Evolutionary conservation across 1,140 invertebrate genomes (phyloP).

Genomic region (Geopemphigus sp.): DNA sequence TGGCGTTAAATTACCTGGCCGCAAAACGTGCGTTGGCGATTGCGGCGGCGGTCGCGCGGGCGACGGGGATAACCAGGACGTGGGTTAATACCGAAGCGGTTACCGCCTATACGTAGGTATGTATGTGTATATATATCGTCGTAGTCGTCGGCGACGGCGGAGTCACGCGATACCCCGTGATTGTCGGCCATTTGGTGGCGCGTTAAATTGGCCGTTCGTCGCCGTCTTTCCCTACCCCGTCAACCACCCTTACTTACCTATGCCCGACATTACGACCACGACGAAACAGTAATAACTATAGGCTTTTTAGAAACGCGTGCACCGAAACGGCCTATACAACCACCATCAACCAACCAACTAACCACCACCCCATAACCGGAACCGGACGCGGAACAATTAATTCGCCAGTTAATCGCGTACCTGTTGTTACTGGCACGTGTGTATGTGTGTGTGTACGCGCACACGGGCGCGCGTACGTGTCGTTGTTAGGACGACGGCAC

Average conservation of each 20-base stretch:
- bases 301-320: conserved; percentile 15
- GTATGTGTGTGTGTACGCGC: not conserved
- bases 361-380: no score
- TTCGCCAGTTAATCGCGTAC: conserved; percentile 19
- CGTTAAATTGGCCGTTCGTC: conserved; percentile 15
- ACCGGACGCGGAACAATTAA: conserved; percentile 40
- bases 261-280: no score
- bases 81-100: conserved; percentile 28
- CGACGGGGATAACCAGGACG: conserved; percentile 2
- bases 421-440: conserved; percentile 21
- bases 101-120: not conserved
- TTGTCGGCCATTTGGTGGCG: conserved; percentile 37
- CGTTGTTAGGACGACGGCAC: conserved; percentile 14
- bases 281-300: conserved; percentile 8
- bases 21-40: conserved; percentile 21
- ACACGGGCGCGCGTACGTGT: no score
- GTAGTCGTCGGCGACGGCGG: not conserved
- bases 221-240: not conserved
- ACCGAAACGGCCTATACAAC: not conserved
- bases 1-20: conserved; percentile 45
- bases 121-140: not conserved
- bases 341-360: no score
- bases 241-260: not conserved
- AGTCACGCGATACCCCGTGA: conserved; percentile 45
- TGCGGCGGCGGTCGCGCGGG: not conserved